phyloP scores from a whole-genome alignment of 2,888 invertebrate species.

The Sceliomorpha sp. region DNA sequence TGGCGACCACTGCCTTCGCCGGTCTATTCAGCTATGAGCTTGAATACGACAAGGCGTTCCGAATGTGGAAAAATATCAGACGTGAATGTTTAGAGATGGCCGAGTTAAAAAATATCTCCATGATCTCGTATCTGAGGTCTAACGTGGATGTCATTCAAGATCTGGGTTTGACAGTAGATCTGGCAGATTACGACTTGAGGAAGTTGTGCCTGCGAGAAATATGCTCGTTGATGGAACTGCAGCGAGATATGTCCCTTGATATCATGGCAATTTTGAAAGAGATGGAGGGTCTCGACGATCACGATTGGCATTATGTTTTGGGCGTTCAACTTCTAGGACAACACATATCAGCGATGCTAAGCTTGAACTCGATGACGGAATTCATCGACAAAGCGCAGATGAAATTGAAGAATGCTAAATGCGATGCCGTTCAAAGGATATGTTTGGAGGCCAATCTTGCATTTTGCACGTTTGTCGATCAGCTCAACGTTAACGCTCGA shows the following conservation, averaged over 20 bases:
- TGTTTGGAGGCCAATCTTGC: constrained; percentile 66
- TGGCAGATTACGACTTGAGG: constrained; percentile 62
- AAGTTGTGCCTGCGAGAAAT: constrained; percentile 68
- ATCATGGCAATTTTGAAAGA: constrained; percentile 64
- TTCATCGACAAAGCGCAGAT: constrained; percentile 57
- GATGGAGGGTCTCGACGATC: constrained; percentile 57
- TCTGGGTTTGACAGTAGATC: constrained; percentile 61
- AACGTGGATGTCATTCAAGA: constrained; percentile 57
- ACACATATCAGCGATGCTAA: constrained; percentile 62
- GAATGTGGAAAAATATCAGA: constrained; percentile 71
- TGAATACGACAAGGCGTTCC: constrained; percentile 65
- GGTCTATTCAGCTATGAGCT: constrained; percentile 63
- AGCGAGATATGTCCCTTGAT: constrained; percentile 59
- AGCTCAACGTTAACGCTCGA: constrained; percentile 49
- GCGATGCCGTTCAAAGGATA: constrained; percentile 31
- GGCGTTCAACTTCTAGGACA: constrained; percentile 66
- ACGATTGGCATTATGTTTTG: constrained; percentile 58
- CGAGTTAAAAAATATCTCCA: constrained; percentile 56
- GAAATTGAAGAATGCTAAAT: constrained; percentile 51
- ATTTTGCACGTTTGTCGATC: constrained; percentile 66
- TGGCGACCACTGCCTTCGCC: constrained; percentile 65
- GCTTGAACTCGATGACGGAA: constrained; percentile 44
- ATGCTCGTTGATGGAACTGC: constrained; percentile 60
- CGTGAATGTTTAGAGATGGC: constrained; percentile 58
- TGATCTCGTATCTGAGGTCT: constrained; percentile 63